phyloP scores from a whole-genome alignment of 1,140 invertebrate species.

The Bombus polaris region DNA sequence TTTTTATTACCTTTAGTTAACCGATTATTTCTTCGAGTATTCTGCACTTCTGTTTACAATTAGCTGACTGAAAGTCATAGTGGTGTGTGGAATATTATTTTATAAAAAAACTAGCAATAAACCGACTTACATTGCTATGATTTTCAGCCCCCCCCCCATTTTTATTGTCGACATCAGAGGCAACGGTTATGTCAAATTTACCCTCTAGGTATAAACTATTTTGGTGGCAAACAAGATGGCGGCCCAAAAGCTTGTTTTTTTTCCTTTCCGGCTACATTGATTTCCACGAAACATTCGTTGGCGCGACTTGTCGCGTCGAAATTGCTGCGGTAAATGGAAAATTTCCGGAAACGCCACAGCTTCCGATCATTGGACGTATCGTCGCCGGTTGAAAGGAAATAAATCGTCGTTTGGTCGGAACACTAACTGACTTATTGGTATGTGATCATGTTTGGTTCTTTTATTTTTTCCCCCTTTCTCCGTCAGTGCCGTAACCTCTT shows the following conservation, averaged over 20 bases:
- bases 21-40: too few relatives aligned
- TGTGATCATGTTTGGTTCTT: background rate
- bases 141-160: background rate
- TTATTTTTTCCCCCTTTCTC: background rate
- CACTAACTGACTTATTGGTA: background rate
- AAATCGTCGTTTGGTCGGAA: background rate
- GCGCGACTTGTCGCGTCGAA: background rate
- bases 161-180: background rate
- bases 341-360: conserved; percentile 4
- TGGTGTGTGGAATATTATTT: too few relatives aligned
- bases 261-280: background rate
- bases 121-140: too few relatives aligned
- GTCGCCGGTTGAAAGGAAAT: conserved; percentile 6
- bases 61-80: too few relatives aligned
- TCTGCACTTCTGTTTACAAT: too few relatives aligned
- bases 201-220: background rate
- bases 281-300: background rate
- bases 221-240: background rate
- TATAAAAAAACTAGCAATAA: too few relatives aligned
- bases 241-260: background rate
- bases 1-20: too few relatives aligned
- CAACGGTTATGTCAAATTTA: conserved; percentile 20
- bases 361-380: conserved; percentile 25
- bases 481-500: background rate
- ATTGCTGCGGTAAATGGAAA: conserved; percentile 35